Evolutionary conservation across 2,113 vertebrate genomes (phyloP).

Genomic region (Xenus cinereus): DNA sequence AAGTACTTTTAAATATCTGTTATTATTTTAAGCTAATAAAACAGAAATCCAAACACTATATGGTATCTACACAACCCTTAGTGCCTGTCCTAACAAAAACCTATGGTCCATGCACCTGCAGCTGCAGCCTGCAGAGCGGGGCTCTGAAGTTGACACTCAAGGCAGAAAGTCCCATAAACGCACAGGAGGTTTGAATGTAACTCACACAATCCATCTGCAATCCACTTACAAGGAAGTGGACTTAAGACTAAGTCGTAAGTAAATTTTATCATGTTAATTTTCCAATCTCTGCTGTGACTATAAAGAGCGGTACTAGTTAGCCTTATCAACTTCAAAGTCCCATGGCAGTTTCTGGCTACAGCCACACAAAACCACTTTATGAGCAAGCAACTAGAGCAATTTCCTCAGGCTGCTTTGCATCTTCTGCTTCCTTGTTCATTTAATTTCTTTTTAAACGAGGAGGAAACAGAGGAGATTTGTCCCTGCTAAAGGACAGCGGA

Average conservation of each 20-base stretch:
- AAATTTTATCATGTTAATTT: neutral
- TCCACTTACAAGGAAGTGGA: neutral
- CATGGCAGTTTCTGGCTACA: neutral
- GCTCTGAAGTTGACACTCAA: neutral
- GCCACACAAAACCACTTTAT: neutral
- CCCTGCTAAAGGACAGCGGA: neutral
- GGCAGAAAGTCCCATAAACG: neutral
- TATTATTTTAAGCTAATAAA: neutral
- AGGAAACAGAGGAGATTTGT: neutral
- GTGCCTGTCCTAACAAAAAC: neutral
- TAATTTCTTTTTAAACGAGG: neutral
- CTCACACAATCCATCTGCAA: neutral
- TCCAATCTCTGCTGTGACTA: neutral
- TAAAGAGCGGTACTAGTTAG: neutral
- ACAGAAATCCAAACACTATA: neutral
- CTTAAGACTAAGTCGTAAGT: neutral
- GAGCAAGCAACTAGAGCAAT: neutral
- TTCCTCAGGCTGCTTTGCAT: slow-evolving; percentile 25
- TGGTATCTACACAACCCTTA: neutral
- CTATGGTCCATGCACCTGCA: neutral
- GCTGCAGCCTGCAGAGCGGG: neutral
- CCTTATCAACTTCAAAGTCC: neutral
- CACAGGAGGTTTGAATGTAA: neutral
- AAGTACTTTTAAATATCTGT: neutral
- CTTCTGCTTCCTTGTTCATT: neutral